Conservation (phyloP, 2,113 vertebrate species). For the Ceratotherium simum region DNA sequence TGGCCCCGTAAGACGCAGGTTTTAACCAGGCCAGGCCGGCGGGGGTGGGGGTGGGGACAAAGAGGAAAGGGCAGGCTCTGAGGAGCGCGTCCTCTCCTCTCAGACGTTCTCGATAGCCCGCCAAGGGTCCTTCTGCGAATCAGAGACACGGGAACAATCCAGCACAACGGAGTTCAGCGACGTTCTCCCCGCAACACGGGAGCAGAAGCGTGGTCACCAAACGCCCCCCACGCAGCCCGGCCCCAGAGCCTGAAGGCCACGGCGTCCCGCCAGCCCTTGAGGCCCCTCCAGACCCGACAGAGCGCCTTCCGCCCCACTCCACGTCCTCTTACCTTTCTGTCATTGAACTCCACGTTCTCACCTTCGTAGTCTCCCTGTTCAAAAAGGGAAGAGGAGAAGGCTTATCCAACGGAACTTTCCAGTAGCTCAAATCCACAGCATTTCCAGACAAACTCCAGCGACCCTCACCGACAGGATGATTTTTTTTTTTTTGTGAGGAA, state of each 20-base stretch:
- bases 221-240: not conserved
- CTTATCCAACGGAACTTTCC: fast-evolving
- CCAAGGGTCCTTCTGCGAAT: not conserved
- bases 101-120: fast-evolving
- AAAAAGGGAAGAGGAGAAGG: conserved; percentile 60
- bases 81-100: too few species aligned
- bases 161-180: fast-evolving
- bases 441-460: fast-evolving
- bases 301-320: too few species aligned
- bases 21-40: fast-evolving
- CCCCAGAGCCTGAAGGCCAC: too few species aligned
- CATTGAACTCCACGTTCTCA: conserved; percentile 88
- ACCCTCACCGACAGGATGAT: fast-evolving
- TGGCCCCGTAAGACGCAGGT: fast-evolving
- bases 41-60: not conserved
- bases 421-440: fast-evolving
- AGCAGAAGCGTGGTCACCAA: fast-evolving
- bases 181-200: fast-evolving
- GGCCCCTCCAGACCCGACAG: not conserved
- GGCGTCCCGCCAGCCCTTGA: not conserved
- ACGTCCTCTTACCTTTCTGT: conserved; percentile 94
- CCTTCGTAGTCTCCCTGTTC: conserved; percentile 94
- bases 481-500: too few species aligned
- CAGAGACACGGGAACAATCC: not conserved
- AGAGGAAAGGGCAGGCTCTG: fast-evolving